These are phyloP conservation scores for Heteronetta atricapilla DNA, from an alignment of 2,113 vertebrate genomes.

Conservation along the genomic window DNA sequence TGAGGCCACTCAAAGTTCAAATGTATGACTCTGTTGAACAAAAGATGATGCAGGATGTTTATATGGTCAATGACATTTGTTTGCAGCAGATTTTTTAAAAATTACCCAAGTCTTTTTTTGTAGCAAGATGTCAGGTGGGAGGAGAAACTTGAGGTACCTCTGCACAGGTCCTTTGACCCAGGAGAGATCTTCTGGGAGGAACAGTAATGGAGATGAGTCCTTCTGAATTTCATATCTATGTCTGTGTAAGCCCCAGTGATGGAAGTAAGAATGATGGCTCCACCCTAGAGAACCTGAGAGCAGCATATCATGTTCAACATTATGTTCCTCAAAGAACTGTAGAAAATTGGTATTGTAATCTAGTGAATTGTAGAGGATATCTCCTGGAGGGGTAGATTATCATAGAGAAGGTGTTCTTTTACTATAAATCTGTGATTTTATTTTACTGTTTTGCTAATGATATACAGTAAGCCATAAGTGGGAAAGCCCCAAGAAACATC, in stretches of 20 bases:
- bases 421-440: conserved; percentile 42
- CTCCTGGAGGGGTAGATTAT: conserved; percentile 46
- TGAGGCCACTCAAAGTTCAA: not conserved
- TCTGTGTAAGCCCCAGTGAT: not conserved
- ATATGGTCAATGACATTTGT: not conserved
- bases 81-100: not conserved
- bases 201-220: not conserved
- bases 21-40: not conserved
- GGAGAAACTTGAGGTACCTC: not conserved
- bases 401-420: conserved; percentile 12
- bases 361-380: conserved; percentile 27
- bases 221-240: not conserved
- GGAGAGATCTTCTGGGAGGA: not conserved
- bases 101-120: not conserved
- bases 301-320: not conserved
- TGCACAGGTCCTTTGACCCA: not conserved
- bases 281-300: not conserved
- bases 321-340: conserved; percentile 26
- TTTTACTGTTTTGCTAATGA: conserved; percentile 39
- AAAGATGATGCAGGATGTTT: not conserved
- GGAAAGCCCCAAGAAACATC: conserved; percentile 9
- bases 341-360: conserved; percentile 21
- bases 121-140: not conserved
- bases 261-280: not conserved
- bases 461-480: not conserved